A percentile compares a stretch with the other conserved stretches of the same genome.
phyloP scores from a whole-genome alignment of 2,113 vertebrate genomes.

The Motacilla alba region DNA sequence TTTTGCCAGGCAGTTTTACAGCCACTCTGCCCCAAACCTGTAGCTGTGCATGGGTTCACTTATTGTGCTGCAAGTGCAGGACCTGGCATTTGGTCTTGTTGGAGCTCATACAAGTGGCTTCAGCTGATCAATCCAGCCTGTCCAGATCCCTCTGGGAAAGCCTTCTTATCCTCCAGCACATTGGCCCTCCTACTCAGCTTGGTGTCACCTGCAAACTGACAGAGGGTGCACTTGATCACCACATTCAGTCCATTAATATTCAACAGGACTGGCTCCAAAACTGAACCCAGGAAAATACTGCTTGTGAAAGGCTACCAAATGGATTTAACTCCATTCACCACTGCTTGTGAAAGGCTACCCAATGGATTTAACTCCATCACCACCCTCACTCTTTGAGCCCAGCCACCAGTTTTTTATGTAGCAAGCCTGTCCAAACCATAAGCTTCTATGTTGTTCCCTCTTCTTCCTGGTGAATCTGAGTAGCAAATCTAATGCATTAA shows the following conservation, averaged over 20 bases:
- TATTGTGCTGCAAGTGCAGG: background rate
- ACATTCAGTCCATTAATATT: fast-evolving
- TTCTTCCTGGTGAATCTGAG: background rate
- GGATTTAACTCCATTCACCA: background rate
- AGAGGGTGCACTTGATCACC: background rate
- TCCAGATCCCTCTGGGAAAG: background rate
- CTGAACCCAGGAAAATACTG: background rate
- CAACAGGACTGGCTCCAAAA: background rate
- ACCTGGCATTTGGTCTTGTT: fast-evolving
- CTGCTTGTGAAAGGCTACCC: background rate
- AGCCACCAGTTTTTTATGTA: background rate
- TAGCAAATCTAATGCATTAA: background rate
- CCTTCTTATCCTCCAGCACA: background rate
- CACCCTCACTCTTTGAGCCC: background rate
- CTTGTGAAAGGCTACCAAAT: background rate
- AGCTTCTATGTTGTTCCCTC: background rate
- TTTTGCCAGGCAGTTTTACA: background rate
- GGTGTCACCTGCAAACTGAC: background rate
- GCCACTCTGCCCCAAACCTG: background rate
- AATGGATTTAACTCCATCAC: background rate
- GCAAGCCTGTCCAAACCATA: background rate
- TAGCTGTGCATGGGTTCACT: background rate
- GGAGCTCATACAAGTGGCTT: background rate
- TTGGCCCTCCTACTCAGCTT: background rate
- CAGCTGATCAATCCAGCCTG: background rate